Evolutionary conservation across 2,888 invertebrate species (phyloP).

Genomic region (Stramonita haemastoma): DNA sequence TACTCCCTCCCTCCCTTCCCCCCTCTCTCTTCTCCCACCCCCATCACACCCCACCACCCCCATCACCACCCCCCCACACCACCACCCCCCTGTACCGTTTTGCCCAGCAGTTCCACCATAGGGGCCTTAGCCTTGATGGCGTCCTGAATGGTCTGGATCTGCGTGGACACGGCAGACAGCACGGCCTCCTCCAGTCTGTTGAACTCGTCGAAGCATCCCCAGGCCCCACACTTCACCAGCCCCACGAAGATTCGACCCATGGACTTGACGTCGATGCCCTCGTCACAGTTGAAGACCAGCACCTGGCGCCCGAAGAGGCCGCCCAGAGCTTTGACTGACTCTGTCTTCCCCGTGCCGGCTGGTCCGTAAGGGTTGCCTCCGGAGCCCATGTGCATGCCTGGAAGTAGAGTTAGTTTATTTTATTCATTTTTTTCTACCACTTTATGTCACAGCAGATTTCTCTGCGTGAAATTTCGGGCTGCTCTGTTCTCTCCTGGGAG

Average conservation of each 20-base stretch:
- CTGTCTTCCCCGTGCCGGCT: constrained; percentile 99
- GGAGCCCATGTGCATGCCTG: constrained; percentile 93
- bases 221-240: constrained; percentile 89
- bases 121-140: constrained; percentile 84
- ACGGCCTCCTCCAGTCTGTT: constrained; percentile 96
- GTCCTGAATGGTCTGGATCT: constrained; percentile 93
- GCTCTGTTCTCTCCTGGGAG: no score
- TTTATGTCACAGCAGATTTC: no score
- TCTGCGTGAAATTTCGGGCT: no score
- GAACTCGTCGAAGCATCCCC: constrained; percentile 99
- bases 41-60: neutral
- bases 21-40: neutral
- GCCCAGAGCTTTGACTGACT: constrained; percentile 94
- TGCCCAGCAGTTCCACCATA: constrained; percentile 78
- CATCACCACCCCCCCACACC: neutral
- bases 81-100: constrained; percentile 71
- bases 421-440: no score
- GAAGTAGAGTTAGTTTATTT: no score
- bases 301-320: constrained; percentile 89
- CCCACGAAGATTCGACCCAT: constrained; percentile 97
- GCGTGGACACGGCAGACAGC: constrained; percentile 94
- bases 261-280: constrained; percentile 96
- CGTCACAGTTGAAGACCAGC: constrained; percentile 87
- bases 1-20: neutral
- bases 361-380: constrained; percentile 99